Base-by-base conservation (phyloP, 2,113 vertebrate species). In the Fregetta grallaria region DNA sequence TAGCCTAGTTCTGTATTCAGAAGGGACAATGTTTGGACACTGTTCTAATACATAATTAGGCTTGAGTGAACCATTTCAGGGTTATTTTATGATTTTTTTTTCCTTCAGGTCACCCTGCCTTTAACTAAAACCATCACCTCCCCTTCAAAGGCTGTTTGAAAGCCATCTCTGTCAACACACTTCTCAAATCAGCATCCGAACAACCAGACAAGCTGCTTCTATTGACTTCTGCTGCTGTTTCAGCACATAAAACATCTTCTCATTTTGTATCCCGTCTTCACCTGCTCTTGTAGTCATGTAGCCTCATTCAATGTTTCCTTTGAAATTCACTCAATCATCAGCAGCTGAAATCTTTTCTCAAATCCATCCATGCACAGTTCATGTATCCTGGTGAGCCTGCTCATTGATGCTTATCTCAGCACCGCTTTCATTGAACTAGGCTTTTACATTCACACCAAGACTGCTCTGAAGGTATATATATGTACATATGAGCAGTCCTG, bases 181-280 rank as follows among this genome's bases (percentile, higher is more conserved):
- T 94, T 95, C 94, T 95, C 84, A 77, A 97, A 94, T 79, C 92
- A 88, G 90, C 81, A 94, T 91, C 78, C 20, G 23, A 96, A 88
- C 77, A 83, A 96, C 71, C 68, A 97, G 88, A 93, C 95, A 97
- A 96, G 75, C 84, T 94, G 66, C 89, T 96, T 88, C 71, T 94
- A 65, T 92, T 96, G 92, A 96, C 94, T 95, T 97, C 79, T 95
- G 94, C 75, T 95, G 88, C 89, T 93, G 94, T 94, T 94, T 88
- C 87, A 96, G 94, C 45, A 88, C 73, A 84, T 95, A 71, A 96
- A 97, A 86, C 91, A 92, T 95, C 87, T 92, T 90, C 88, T 94
- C 72, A 74, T 94, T 95, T 88, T 76, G 32, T 92, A 61, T 82
- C 92, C 58, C 45, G 0, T 90, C 95, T 95, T 97, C 91, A 97